Percentiles rank a stretch among this genome's conserved stretches.
phyloP scores from a whole-genome alignment of 2,113 vertebrate species.

The Lipotes vexillifer region DNA sequence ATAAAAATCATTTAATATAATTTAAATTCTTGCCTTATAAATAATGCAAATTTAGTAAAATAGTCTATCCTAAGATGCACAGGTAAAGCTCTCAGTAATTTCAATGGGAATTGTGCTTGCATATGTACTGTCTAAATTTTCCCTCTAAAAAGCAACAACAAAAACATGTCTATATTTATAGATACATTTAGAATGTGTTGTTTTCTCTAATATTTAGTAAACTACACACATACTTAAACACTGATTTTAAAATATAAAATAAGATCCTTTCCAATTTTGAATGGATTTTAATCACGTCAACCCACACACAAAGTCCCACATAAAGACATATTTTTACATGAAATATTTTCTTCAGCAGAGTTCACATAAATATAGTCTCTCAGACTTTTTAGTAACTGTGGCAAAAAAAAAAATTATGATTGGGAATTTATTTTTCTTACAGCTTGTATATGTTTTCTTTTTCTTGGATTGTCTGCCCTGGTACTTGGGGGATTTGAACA shows the following conservation, averaged over 20 bases:
- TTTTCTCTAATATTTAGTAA: conserved; percentile 35
- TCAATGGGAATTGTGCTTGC: background rate
- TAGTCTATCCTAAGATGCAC: background rate
- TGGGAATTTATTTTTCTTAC: conserved; percentile 78
- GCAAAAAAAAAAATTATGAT: conserved; percentile 62
- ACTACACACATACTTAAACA: background rate
- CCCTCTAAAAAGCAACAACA: background rate
- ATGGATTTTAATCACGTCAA: conserved; percentile 37
- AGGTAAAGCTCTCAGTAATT: background rate
- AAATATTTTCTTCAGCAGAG: conserved; percentile 45
- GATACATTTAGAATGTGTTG: conserved; percentile 33
- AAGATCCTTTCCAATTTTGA: conserved; percentile 41
- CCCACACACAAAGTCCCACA: conserved; percentile 7
- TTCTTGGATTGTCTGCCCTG: conserved; percentile 66
- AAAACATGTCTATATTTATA: background rate
- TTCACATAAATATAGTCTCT: conserved; percentile 70
- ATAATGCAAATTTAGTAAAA: background rate
- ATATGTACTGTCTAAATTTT: conserved; percentile 42
- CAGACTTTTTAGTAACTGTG: conserved; percentile 69
- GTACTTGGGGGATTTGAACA: conserved; percentile 70
- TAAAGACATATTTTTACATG: conserved; percentile 51
- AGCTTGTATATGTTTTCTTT: conserved; percentile 76
- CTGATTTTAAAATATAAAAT: background rate
- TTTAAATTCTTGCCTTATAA: background rate
- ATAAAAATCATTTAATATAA: background rate